These are phyloP conservation scores for Calliopum simillimum DNA, from an alignment of 2,888 invertebrate species.

Conservation along the genomic window DNA sequence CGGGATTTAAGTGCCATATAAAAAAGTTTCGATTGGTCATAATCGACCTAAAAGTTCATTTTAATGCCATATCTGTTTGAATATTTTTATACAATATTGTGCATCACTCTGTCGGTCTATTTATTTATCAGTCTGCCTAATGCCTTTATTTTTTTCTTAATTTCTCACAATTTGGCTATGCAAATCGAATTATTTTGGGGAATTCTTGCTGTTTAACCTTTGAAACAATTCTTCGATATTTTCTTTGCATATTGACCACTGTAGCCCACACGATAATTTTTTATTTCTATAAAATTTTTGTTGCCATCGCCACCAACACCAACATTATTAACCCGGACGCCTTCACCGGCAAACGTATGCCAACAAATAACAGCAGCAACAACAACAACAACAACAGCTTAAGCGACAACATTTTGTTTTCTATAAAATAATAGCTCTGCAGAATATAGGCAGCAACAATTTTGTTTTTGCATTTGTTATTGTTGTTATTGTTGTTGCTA, in stretches of 20 bases:
- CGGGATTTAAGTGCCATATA: too few species aligned
- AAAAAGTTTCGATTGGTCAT: too few species aligned
- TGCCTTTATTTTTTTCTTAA: too few species aligned
- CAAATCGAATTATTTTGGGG: too few species aligned
- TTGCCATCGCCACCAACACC: neutral
- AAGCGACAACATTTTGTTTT: conserved; percentile 10
- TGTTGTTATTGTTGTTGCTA: neutral
- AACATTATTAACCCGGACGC: neutral
- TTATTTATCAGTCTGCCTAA: too few species aligned
- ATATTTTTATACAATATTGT: too few species aligned
- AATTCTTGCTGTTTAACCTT: too few species aligned
- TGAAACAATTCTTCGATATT: neutral
- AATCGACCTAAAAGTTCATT: too few species aligned
- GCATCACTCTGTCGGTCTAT: too few species aligned
- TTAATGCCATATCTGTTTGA: too few species aligned
- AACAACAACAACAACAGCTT: neutral
- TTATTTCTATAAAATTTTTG: too few species aligned
- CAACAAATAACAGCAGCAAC: conserved; percentile 22
- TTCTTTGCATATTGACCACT: neutral
- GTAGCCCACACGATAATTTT: neutral
- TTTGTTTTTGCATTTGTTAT: neutral
- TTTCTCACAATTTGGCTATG: too few species aligned
- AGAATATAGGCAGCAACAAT: conserved; percentile 9
- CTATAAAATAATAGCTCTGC: conserved; percentile 15
- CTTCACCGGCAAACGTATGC: conserved; percentile 5